These are phyloP conservation scores for Hesperophylax magnus DNA, from an alignment of 1,140 invertebrate species.

Conservation along the genomic window DNA sequence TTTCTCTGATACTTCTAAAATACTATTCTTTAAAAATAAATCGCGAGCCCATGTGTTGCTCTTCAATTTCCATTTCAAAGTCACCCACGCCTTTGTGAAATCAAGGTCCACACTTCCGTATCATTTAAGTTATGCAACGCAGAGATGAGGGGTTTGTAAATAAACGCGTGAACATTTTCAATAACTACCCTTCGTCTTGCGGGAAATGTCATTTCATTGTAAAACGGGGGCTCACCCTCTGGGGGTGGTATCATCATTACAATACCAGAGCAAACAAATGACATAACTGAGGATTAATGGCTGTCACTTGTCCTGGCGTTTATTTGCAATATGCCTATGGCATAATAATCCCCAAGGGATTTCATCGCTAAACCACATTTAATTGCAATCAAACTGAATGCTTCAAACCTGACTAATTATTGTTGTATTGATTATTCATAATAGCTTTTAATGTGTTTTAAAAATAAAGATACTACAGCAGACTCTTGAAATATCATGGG, in stretches of 20 bases:
- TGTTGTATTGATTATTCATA: too few relatives aligned
- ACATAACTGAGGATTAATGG: conserved; percentile 37
- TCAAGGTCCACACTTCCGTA: conserved; percentile 36
- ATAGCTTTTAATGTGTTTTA: too few relatives aligned
- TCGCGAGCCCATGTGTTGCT: not conserved
- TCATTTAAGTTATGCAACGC: conserved; percentile 48
- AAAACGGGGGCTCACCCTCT: not conserved
- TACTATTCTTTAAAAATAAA: too few relatives aligned
- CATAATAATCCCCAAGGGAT: not conserved
- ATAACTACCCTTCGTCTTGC: conserved; percentile 41
- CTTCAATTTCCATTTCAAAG: conserved; percentile 33
- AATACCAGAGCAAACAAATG: conserved; percentile 31
- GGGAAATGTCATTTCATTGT: conserved; percentile 20
- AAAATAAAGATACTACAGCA: too few relatives aligned
- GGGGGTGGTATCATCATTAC: conserved; percentile 5
- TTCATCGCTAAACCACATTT: not conserved
- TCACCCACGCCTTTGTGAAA: conserved; percentile 30
- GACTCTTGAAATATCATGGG: too few relatives aligned
- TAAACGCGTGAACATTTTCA: conserved; percentile 50
- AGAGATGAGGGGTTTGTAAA: conserved; percentile 55
- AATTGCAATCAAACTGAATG: conserved; percentile 9
- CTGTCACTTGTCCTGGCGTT: not conserved
- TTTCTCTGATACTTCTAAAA: too few relatives aligned
- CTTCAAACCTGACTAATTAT: too few relatives aligned
- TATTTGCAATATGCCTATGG: conserved; percentile 19